A percentile compares a stretch with the other conserved stretches of the same genome.
Evolutionary conservation across 2,888 invertebrate genomes (phyloP).

Genomic region (Euzophera pinguis): DNA sequence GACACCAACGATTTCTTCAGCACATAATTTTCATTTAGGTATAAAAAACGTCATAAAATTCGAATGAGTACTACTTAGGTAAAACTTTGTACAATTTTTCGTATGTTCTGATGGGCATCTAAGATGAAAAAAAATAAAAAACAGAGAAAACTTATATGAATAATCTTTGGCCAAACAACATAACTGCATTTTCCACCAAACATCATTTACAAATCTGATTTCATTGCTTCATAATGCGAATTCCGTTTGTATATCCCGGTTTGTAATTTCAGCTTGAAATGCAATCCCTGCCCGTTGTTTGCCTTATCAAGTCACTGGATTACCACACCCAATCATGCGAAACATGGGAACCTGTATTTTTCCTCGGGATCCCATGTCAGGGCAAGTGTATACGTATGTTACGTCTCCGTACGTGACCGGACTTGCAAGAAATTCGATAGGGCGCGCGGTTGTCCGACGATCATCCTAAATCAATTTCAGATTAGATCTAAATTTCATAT

Average conservation of each 20-base stretch:
- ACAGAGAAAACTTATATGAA: too few species aligned
- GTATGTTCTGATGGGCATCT: too few species aligned
- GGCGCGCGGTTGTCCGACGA: conserved; percentile 42
- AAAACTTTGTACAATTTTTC: too few species aligned
- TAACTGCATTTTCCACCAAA: neutral
- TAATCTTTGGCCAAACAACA: neutral
- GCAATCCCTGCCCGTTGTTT: neutral
- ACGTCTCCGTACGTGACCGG: conserved; percentile 46
- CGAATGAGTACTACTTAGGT: too few species aligned
- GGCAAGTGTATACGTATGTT: conserved; percentile 9
- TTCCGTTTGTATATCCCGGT: neutral
- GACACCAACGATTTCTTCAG: too few species aligned
- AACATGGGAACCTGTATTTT: conserved; percentile 6
- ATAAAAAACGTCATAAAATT: too few species aligned
- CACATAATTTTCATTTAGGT: too few species aligned
- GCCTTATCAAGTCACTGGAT: conserved; percentile 6
- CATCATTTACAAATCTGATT: neutral
- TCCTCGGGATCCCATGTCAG: conserved; percentile 4
- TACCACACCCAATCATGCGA: conserved; percentile 10
- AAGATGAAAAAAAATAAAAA: neutral
- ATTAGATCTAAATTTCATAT: conserved; percentile 63
- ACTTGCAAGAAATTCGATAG: conserved; percentile 52
- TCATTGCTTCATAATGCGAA: neutral
- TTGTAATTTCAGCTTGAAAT: neutral
- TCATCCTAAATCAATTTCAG: conserved; percentile 62